Conservation (phyloP, 2,797 vertebrate genomes). For the Peromyscus eremicus region DNA sequence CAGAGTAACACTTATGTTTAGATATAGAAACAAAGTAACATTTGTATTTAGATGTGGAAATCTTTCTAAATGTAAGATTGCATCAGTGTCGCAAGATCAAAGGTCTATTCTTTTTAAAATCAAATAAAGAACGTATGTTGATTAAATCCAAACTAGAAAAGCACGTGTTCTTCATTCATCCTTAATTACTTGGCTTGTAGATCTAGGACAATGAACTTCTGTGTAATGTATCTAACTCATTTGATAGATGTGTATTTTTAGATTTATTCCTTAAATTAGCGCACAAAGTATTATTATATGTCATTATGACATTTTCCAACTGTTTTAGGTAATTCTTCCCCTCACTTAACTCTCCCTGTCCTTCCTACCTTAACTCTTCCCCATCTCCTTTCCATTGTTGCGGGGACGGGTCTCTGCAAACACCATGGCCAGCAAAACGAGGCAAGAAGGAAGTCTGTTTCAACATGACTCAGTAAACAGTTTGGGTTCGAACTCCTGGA, state of each 20-base stretch:
- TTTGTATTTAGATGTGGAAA: not conserved
- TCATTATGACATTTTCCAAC: not conserved
- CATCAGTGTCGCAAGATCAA: not conserved
- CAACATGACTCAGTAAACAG: not conserved
- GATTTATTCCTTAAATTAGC: not conserved
- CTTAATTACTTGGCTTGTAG: conserved; percentile 20
- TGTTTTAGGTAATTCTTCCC: not conserved
- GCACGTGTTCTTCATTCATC: not conserved
- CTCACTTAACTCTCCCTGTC: not conserved
- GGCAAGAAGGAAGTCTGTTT: not conserved
- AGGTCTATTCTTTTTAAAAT: conserved; percentile 11
- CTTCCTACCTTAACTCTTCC: not conserved
- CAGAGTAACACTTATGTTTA: not conserved
- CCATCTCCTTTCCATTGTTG: not conserved
- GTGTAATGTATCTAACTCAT: not conserved
- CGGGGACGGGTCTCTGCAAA: not conserved
- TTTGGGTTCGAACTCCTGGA: not conserved
- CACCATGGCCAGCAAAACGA: not conserved
- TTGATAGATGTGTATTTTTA: not conserved
- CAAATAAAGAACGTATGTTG: conserved; percentile 9
- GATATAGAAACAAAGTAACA: not conserved
- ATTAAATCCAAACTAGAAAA: conserved; percentile 40
- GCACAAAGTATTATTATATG: not conserved
- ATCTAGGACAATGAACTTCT: not conserved
- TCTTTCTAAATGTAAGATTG: conserved; percentile 19